Evolutionary conservation across 2,113 vertebrate genomes (phyloP).

Genomic region (Megaceryle torquata): DNA sequence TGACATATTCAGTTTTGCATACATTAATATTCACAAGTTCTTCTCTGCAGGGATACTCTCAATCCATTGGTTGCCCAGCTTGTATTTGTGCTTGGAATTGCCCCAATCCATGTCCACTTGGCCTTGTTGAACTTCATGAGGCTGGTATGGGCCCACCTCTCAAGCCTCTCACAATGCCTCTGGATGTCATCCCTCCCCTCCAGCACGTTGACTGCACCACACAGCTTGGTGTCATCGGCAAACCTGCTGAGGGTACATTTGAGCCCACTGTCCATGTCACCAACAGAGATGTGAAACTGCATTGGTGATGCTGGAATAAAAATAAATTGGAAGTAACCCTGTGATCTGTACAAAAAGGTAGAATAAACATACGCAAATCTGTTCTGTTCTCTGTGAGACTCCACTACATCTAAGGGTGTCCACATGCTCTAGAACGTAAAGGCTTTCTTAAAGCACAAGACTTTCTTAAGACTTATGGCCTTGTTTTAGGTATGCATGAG

Average conservation of each 20-base stretch:
- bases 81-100: neutral
- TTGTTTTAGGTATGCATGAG: neutral
- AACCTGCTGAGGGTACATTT: neutral
- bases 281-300: neutral
- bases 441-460: neutral
- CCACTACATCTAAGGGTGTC: neutral
- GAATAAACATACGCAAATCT: neutral
- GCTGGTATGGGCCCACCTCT: neutral
- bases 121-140: neutral
- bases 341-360: neutral
- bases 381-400: neutral
- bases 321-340: neutral
- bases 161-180: neutral
- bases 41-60: neutral
- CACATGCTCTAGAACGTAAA: accelerated
- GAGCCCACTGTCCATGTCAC: neutral
- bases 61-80: neutral
- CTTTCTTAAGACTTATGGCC: neutral
- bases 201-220: neutral
- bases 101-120: neutral
- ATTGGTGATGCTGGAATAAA: neutral
- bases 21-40: neutral
- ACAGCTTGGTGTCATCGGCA: neutral
- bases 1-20: neutral
- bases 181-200: neutral